A percentile compares a stretch with the other conserved stretches of the same genome.
Conservation (phyloP, 2,797 vertebrate genomes). For the Pipistrellus nathusii region DNA sequence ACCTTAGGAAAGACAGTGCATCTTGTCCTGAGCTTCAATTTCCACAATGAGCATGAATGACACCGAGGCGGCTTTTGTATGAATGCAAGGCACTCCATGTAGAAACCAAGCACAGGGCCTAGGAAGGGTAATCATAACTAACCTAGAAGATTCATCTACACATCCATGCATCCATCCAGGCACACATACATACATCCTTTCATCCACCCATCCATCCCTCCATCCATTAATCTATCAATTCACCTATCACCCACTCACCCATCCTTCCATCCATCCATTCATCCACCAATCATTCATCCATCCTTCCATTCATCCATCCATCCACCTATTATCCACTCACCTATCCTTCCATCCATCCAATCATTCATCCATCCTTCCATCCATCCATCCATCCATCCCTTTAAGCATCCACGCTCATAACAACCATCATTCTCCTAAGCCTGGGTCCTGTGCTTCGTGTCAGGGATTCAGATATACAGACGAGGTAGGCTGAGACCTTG, state of each 20-base stretch:
- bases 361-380: too few relatives aligned
- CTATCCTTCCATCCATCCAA: too few relatives aligned
- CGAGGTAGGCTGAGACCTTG: rapidly evolving
- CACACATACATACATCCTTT: background rate
- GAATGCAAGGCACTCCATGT: background rate
- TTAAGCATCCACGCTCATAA: too few relatives aligned
- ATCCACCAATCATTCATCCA: too few relatives aligned
- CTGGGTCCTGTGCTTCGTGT: background rate
- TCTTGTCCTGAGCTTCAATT: background rate
- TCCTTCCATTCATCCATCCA: too few relatives aligned
- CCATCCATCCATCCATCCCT: too few relatives aligned
- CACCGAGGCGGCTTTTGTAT: background rate
- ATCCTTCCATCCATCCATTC: background rate
- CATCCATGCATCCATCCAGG: too few relatives aligned
- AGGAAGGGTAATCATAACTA: background rate
- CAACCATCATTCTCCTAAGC: background rate
- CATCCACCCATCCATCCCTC: too few relatives aligned
- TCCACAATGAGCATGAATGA: background rate
- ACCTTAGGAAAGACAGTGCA: background rate
- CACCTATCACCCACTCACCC: rapidly evolving
- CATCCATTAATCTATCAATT: too few relatives aligned
- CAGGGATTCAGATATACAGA: background rate
- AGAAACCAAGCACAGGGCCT: background rate
- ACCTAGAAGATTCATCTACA: rapidly evolving
- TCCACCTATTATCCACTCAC: too few relatives aligned